These are phyloP conservation scores for Alces alces DNA, from an alignment of 2,113 vertebrate genomes.

Conservation along the genomic window DNA sequence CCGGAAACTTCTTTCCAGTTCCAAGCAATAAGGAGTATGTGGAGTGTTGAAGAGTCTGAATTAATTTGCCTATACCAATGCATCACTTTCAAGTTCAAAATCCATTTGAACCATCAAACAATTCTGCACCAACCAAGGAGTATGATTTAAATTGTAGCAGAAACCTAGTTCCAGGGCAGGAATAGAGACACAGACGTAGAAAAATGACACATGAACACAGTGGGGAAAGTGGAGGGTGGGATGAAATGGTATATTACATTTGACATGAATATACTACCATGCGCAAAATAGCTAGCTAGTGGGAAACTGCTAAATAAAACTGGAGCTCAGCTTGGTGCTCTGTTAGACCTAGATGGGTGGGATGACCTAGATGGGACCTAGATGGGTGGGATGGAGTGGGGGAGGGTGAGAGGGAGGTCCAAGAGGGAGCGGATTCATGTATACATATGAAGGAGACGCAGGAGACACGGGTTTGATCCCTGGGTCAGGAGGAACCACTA, in stretches of 20 bases:
- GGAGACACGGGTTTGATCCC: not conserved
- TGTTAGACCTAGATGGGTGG: not conserved
- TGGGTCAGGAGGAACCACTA: not conserved
- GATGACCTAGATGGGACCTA: not conserved
- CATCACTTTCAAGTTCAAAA: not conserved
- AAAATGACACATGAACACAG: not conserved
- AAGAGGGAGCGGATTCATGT: not conserved
- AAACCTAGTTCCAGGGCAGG: not conserved
- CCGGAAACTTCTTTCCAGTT: not conserved
- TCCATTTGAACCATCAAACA: not conserved
- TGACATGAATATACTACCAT: not conserved
- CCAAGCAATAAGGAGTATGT: not conserved
- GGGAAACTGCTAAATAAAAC: not conserved
- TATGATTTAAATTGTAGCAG: not conserved
- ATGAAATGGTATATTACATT: not conserved
- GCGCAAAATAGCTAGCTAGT: not conserved
- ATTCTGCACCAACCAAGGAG: not conserved
- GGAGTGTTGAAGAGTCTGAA: conserved; percentile 13
- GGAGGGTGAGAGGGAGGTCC: not conserved
- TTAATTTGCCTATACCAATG: not conserved
- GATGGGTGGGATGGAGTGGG: not conserved
- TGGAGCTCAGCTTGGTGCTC: not conserved
- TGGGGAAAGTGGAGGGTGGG: not conserved
- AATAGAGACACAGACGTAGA: not conserved
- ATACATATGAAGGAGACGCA: not conserved